Evolutionary conservation across 2,113 vertebrate genomes (phyloP), one percentile per base, ranked within the genome.

Genomic region (Candoia aspera): DNA sequence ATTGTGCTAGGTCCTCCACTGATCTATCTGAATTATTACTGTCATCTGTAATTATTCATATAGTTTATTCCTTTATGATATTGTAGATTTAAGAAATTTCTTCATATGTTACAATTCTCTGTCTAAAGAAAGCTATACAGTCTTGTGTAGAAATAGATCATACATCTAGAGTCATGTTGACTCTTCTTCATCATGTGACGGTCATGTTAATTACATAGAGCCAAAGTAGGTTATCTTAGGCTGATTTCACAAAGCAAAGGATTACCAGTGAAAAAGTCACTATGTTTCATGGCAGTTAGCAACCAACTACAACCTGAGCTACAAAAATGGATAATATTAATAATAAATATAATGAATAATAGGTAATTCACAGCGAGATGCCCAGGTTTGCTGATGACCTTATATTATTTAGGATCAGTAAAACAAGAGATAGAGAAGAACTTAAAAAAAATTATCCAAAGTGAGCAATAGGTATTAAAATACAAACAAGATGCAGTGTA

Each of bases 1-100:
- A 91, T 79, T 86, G 57, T 11, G 0, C 17, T 94, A 62, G 94
- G 68, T 91, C 23, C 91, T 93, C 92, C 85, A 96, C 93, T 94
- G 42, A 91, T 95, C 73, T 89, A 84, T 42, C 33, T 19, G 29
- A 87, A 93, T n/a, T 12, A 64, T 17, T 37, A 79, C 33, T 79
- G 33, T 79, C 73, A 79, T 1, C 37, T 11, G 0, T 91, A 46
- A 91, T 94, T 93, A 90, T 6, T 6, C 19, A 88, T 10, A 23
- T 93, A 85, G 55, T 90, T 64, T 92, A 90, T 12, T 91, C 91
- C 91, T 91, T 62, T 94, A 46, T 62, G 91, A 86, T 91, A 49
- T 57, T 93, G 26, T 24, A 58, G 19, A 88, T 94, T 92, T 91
- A 90, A 94, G 49, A 84, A 2, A 3, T 37, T 68, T 93, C 59